Evolutionary conservation across 2,888 invertebrate species (phyloP).

Genomic region (Sycophila texana): DNA sequence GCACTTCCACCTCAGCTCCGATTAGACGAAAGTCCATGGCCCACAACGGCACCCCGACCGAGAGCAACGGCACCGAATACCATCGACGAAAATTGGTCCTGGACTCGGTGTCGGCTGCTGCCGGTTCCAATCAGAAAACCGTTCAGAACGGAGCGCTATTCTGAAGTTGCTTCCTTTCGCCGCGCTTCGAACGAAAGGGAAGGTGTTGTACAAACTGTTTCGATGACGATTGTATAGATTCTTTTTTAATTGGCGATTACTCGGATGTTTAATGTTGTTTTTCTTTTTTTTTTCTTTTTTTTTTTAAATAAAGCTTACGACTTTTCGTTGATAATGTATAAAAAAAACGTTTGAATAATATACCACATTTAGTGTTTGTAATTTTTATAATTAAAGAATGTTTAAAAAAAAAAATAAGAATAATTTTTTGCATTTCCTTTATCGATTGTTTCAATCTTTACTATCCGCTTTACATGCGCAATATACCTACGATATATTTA

Average conservation of each 20-base stretch:
- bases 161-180: constrained; percentile 8
- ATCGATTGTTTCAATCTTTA: no score
- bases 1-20: constrained; percentile 63
- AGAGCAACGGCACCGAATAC: constrained; percentile 62
- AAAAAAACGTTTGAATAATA: no score
- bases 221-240: constrained; percentile 42
- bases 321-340: no score
- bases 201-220: constrained; percentile 32
- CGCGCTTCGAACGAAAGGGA: background rate
- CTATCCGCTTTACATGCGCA: no score
- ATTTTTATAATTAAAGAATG: no score
- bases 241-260: constrained; percentile 36
- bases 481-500: no score
- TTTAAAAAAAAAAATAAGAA: no score
- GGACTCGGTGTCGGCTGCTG: constrained; percentile 63
- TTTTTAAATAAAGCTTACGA: background rate
- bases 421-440: no score
- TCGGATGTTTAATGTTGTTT: constrained; percentile 47
- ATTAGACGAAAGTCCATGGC: constrained; percentile 78
- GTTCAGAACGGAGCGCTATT: constrained; percentile 61
- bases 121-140: constrained; percentile 63
- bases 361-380: no score
- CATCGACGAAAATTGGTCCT: constrained; percentile 69
- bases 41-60: constrained; percentile 65
- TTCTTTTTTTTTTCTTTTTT: constrained; percentile 26